Percentiles rank a stretch among this genome's conserved stretches.
Evolutionary conservation across 2,888 invertebrate species (phyloP).

Genomic region (Drosophila borborema): DNA sequence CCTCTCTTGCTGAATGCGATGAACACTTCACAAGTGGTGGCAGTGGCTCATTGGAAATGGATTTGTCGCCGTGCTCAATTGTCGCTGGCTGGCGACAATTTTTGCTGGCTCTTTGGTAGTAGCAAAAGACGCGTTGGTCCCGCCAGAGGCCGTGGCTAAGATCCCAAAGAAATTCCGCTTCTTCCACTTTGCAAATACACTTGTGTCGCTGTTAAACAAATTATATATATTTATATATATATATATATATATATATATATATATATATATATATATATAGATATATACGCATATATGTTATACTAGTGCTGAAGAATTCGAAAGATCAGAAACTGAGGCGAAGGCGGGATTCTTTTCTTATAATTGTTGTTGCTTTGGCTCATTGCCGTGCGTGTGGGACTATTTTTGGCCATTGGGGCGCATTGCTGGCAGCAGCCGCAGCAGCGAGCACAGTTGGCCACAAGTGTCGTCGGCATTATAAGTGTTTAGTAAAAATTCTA

Average conservation of each 20-base stretch:
- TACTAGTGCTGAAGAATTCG: constrained; percentile 2
- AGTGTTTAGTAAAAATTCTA: constrained; percentile 42
- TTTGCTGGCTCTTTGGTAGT: constrained; percentile 54
- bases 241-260: constrained; percentile 15
- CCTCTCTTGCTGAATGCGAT: constrained; percentile 55
- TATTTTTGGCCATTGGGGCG: constrained; percentile 71
- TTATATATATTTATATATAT: constrained; percentile 26
- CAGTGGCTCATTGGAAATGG: constrained; percentile 59
- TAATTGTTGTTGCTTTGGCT: constrained; percentile 62
- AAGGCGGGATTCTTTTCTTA: constrained; percentile 7
- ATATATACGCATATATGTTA: constrained; percentile 7
- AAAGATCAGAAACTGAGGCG: constrained; percentile 6
- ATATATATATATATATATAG: constrained; percentile 11
- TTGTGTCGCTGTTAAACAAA: constrained; percentile 39
- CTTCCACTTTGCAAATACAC: constrained; percentile 32
- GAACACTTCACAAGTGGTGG: constrained; percentile 81
- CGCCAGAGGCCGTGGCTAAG: constrained; percentile 41
- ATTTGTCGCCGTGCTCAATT: constrained; percentile 44
- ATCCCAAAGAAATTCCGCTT: constrained; percentile 14
- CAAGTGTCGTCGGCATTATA: constrained; percentile 25
- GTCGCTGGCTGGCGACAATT: constrained; percentile 61
- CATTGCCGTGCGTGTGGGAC: constrained; percentile 71
- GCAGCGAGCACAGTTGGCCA: background rate
- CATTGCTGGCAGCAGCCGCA: constrained; percentile 30
- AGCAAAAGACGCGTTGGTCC: constrained; percentile 67